Base-by-base conservation (phyloP, 2,113 vertebrate species). In the Oreochromis tanganicae region DNA sequence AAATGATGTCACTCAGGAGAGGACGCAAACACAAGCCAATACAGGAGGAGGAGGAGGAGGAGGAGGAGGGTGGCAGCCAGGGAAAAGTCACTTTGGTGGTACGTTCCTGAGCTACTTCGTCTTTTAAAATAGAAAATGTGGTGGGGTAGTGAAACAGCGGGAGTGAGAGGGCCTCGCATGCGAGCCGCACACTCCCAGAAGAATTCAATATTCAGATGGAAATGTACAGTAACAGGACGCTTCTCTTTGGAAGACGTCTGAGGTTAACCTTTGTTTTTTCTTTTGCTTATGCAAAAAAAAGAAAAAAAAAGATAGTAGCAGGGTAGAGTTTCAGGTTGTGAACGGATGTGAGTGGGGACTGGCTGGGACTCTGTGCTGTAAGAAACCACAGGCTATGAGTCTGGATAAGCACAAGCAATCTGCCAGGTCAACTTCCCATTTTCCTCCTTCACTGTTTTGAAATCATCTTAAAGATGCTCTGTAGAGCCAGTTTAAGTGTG, bases 331-430 rank as follows among this genome's bases (percentile, higher is more conserved):
- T 89, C 84, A 89, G 50, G 56, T 75, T 88, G 82, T 90, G 73
- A 56, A 46, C 27, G 36, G 55, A 87, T 48, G 61, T 9, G 61
- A 88, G 27, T 43, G 43, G 71, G 56, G 68, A 88, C 52, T 87
- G 83, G 84, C 66, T 87, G 57, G 24, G 38, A 87, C 3, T 46
- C 80, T 38, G 63, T 41, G 79, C 79, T 50, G 29, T 61, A 91
- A 88, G 83, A 93, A 86, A 93, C 89, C 88, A 89, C 92, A 85
- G 21, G 59, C 88, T 90, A 82, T n/a, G 81, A 87, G 82, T 81
- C 43, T 89, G 85, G 63, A 82, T 55, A 36, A 52, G 46, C n/a
- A 63, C 16, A 86, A 80, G 78, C 29, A 81, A 71, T 78, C 61
- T 5, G 2, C 34, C 12, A 36, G 86, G 83, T 90, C 78, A 34